Conservation (phyloP, 2,888 invertebrate genomes). For the Ephialtes manifestator region DNA sequence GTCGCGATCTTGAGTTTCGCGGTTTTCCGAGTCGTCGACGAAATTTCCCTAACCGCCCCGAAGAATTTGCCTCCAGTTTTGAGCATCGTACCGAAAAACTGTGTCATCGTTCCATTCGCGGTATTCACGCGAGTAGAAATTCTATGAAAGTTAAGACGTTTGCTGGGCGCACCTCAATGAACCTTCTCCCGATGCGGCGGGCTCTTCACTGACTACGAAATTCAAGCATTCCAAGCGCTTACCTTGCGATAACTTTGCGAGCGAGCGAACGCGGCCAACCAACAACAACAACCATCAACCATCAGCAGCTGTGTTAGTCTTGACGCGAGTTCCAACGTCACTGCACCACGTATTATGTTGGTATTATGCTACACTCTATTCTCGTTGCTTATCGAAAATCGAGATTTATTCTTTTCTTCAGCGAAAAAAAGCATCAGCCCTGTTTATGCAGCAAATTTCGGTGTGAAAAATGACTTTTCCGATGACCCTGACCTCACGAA, state of each 20-base stretch:
- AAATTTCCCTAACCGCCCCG: slow-evolving; percentile 51
- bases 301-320: not conserved
- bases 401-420: slow-evolving; percentile 2
- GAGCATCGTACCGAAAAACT: slow-evolving; percentile 30
- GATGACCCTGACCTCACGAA: no score
- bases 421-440: not conserved
- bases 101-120: slow-evolving; percentile 39
- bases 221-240: not conserved
- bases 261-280: no score
- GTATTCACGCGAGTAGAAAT: slow-evolving; percentile 6
- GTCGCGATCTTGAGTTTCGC: slow-evolving; percentile 85
- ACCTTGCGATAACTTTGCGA: not conserved
- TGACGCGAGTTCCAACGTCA: no score
- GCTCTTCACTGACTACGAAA: slow-evolving; percentile 21
- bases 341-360: not conserved
- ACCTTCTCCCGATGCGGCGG: slow-evolving; percentile 30
- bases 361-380: not conserved
- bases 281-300: no score
- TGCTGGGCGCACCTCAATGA: not conserved
- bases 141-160: slow-evolving; percentile 14
- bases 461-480: no score
- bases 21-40: slow-evolving; percentile 57
- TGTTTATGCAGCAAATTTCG: not conserved
- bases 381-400: not conserved
- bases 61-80: slow-evolving; percentile 35